Conservation (phyloP, 2,797 vertebrate genomes). For the Sebastes melanostomus region DNA sequence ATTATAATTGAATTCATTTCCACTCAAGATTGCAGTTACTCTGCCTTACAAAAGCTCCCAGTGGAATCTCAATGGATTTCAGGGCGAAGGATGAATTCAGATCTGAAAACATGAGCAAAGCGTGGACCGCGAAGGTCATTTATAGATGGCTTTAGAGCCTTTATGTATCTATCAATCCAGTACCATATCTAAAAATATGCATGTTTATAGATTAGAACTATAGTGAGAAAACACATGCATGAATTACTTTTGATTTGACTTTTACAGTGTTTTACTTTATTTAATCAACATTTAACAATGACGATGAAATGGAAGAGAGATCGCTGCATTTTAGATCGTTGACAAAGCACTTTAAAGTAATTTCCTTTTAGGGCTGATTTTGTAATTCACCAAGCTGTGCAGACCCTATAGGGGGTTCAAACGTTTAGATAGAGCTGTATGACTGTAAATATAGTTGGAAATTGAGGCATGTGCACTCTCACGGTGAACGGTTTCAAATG, state of each 20-base stretch:
- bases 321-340: not conserved
- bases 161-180: not conserved
- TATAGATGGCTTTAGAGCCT: not conserved
- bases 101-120: not conserved
- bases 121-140: not conserved
- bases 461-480: slow-evolving; percentile 25
- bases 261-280: not conserved
- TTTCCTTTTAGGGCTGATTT: not conserved
- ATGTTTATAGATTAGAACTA: not conserved
- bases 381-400: not conserved
- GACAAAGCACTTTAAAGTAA: not conserved
- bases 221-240: not conserved
- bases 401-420: not conserved
- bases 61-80: slow-evolving; percentile 13
- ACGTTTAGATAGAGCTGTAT: not conserved
- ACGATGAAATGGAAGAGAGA: not conserved
- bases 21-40: slow-evolving; percentile 3
- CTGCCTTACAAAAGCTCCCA: slow-evolving; percentile 9
- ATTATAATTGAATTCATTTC: slow-evolving; percentile 26
- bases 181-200: not conserved
- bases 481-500: slow-evolving; percentile 15
- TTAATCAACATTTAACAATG: not conserved
- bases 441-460: slow-evolving; percentile 16
- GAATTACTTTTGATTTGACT: not conserved
- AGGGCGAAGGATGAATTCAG: not conserved